Base-by-base conservation (phyloP, 2,888 invertebrate genomes). In the Hemicrepidius hirtus region DNA sequence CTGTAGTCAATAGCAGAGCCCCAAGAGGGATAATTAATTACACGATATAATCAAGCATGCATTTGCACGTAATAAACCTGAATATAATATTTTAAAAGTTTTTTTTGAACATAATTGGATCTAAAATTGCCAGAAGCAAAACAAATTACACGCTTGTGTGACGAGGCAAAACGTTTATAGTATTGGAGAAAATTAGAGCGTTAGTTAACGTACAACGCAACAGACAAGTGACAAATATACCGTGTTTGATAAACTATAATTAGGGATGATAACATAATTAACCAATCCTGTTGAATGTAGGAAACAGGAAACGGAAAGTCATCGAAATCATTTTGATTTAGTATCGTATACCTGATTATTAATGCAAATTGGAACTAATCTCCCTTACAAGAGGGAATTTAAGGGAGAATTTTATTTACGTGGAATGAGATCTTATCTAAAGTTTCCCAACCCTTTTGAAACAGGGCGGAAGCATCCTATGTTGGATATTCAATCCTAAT, bases 21-120 rank as follows among this genome's bases (percentile, higher is more conserved):
- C 57, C 10, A 59, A 50, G 18, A 55, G 35, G 53, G 50, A 40
- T 32, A 69, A 63, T 68, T 64, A 72, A 72, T 72, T 72, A 72
- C 63, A 67, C 55, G 67, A 67, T 72, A 68, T 55, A 68, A 72
- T 72, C 53, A 57, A 24, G 55, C 40, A 50, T 53, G 60, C 49
- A 63, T 68, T 63, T 66, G 55, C 68, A 72, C 68, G 53, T 67
- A 72, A 68, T 69, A 63, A 41, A 59, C 13, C 32, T 28, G 44
- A 59, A 59, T 49, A 59, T 46, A 46, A 68, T 59, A 59, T 49
- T 68, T 68, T 68, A 68, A 49, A 59, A 68, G 59, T 62, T 62
- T 62, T 62, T 62, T 62, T 62, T 44, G 20, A 12, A 28, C 20
- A 16, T 44, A 44, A 62, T 44, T 62, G 62, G 50, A 59, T 20